Evolutionary conservation across 1,140 invertebrate genomes (phyloP).

Genomic region (Daktulosphaira vitifoliae): DNA sequence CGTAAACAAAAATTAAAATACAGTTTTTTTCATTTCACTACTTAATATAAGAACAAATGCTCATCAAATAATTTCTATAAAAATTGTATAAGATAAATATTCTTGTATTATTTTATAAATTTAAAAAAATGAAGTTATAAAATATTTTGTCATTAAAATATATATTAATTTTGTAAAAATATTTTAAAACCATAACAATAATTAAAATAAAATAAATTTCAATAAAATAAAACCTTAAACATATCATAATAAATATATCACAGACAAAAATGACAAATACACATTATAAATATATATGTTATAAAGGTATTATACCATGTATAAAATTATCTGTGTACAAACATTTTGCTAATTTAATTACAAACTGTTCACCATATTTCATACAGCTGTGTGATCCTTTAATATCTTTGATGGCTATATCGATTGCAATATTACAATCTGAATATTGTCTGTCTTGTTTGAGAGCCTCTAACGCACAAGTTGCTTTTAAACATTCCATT

Average conservation of each 20-base stretch:
- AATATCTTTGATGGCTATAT: slow-evolving; percentile 45
- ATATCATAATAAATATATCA: slow-evolving; percentile 15
- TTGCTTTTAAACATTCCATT: slow-evolving; percentile 45
- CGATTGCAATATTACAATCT: slow-evolving; percentile 45
- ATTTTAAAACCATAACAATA: no score
- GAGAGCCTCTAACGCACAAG: slow-evolving; percentile 45
- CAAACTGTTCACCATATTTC: slow-evolving; percentile 43
- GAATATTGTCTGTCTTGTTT: slow-evolving; percentile 45
- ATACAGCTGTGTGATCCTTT: slow-evolving; percentile 47
- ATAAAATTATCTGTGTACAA: slow-evolving; percentile 38
- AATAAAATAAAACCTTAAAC: no score
- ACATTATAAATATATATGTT: not conserved
- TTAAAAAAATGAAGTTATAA: no score
- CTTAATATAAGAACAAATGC: no score
- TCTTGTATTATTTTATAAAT: no score
- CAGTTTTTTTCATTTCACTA: no score
- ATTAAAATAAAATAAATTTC: no score
- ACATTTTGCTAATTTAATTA: slow-evolving; percentile 36
- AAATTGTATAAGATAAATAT: no score
- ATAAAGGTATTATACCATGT: slow-evolving; percentile 19
- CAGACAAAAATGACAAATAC: not conserved
- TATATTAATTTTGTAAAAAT: no score
- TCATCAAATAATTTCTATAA: no score
- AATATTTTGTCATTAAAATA: no score
- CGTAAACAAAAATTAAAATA: no score